Evolutionary conservation across 2,888 invertebrate species (phyloP).

Genomic region (Catocala fraxini): DNA sequence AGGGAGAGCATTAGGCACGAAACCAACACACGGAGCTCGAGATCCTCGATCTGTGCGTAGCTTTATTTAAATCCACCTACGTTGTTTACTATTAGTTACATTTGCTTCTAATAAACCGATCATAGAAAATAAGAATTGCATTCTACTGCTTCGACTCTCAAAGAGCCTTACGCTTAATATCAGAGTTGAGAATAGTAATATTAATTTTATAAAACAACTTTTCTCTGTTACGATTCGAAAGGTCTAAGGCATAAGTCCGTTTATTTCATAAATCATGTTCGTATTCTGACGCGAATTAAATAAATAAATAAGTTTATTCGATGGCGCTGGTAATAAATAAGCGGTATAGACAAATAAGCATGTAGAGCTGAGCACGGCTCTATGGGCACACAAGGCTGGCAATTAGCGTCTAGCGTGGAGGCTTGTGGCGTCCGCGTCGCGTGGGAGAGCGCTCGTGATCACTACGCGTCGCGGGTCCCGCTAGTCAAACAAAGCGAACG

Average conservation of each 20-base stretch:
- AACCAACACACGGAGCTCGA: too few relatives aligned
- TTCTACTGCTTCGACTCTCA: too few relatives aligned
- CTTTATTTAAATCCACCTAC: too few relatives aligned
- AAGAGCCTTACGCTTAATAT: too few relatives aligned
- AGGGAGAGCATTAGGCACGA: too few relatives aligned
- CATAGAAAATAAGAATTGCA: too few relatives aligned
- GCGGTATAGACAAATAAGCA: slow-evolving; percentile 32
- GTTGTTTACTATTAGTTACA: too few relatives aligned
- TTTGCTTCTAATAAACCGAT: too few relatives aligned
- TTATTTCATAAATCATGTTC: slow-evolving; percentile 21
- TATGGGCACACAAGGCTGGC: slow-evolving; percentile 57
- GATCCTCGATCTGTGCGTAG: too few relatives aligned
- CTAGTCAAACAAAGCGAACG: slow-evolving; percentile 71
- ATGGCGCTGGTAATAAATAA: slow-evolving; percentile 32
- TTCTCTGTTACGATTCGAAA: too few relatives aligned
- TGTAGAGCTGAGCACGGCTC: slow-evolving; percentile 39
- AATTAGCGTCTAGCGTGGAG: slow-evolving; percentile 52
- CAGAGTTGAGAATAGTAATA: too few relatives aligned
- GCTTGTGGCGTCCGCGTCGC: slow-evolving; percentile 38
- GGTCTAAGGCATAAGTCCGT: background rate
- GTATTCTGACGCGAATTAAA: slow-evolving; percentile 31
- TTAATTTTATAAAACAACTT: background rate
- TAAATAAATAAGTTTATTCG: slow-evolving; percentile 29
- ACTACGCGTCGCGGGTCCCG: slow-evolving; percentile 59
- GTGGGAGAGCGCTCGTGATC: slow-evolving; percentile 54